These are phyloP conservation scores for Erebia ligea DNA, from an alignment of 2,888 invertebrate genomes.

Conservation along the genomic window DNA sequence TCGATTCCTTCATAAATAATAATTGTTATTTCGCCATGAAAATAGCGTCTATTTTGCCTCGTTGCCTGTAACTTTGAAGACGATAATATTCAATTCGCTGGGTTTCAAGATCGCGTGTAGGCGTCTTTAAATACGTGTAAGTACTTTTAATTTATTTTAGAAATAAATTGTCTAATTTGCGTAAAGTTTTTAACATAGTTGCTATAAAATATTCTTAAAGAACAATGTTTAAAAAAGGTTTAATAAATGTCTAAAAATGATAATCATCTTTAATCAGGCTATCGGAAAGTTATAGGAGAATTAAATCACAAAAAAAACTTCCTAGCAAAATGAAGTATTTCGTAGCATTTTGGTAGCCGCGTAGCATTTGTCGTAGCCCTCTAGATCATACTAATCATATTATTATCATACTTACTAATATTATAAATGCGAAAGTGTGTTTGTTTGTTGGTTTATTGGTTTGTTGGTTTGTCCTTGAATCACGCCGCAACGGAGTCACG, in stretches of 20 bases:
- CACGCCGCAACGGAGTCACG: too few species aligned
- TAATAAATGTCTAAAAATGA: not conserved
- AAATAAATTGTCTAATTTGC: not conserved
- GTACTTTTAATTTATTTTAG: not conserved
- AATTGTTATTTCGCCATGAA: constrained; percentile 6
- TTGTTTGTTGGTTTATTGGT: too few species aligned
- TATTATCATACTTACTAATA: too few species aligned
- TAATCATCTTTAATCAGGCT: not conserved
- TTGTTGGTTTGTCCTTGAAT: too few species aligned
- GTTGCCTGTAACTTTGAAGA: constrained; percentile 7
- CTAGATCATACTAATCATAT: too few species aligned
- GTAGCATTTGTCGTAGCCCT: constrained; percentile 10
- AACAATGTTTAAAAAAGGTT: too few species aligned
- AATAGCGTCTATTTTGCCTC: constrained; percentile 12
- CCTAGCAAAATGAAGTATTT: not conserved
- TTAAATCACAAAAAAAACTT: not conserved
- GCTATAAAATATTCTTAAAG: too few species aligned
- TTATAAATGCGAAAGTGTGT: too few species aligned
- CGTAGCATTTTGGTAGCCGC: constrained; percentile 7
- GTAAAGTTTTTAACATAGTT: too few species aligned
- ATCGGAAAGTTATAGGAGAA: not conserved
- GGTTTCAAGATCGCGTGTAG: not conserved
- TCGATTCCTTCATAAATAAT: constrained; percentile 12
- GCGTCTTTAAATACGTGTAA: not conserved
- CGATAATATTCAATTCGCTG: not conserved